Percentiles rank a stretch among this genome's conserved stretches.
Evolutionary conservation across 2,888 invertebrate genomes (phyloP).

Genomic region (Hofmannophila pseudospretella): DNA sequence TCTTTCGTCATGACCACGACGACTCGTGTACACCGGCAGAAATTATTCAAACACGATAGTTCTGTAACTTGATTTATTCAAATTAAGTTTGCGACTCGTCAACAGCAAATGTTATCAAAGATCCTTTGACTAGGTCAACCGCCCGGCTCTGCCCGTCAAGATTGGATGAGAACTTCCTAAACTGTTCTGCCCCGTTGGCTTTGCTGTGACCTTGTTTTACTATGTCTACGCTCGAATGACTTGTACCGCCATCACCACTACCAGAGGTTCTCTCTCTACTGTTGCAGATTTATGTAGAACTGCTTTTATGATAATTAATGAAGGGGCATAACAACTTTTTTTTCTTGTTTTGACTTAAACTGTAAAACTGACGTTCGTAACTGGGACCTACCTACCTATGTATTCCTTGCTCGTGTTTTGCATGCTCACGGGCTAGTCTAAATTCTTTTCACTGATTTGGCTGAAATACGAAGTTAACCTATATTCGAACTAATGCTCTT

Average conservation of each 20-base stretch:
- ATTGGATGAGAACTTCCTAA: conserved; percentile 56
- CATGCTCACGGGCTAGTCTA: no score
- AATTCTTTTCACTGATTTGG: no score
- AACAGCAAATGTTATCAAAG: conserved; percentile 56
- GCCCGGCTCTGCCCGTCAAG: conserved; percentile 31
- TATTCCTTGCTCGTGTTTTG: no score
- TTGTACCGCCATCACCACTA: conserved; percentile 25
- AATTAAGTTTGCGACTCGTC: conserved; percentile 52
- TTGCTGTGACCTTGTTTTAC: conserved; percentile 46
- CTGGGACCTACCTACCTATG: no score
- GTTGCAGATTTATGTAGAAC: background rate
- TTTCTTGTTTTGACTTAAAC: no score
- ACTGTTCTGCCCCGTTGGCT: conserved; percentile 53
- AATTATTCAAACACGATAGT: conserved; percentile 22
- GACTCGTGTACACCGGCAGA: conserved; percentile 1
- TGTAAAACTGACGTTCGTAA: no score
- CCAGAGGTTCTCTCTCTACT: background rate
- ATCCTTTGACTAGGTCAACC: conserved; percentile 49
- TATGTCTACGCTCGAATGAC: conserved; percentile 24
- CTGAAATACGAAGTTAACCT: no score
- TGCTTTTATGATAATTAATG: no score
- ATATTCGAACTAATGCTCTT: no score
- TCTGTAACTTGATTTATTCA: conserved; percentile 62
- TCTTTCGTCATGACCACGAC: no score
- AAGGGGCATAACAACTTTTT: no score